phyloP scores from a whole-genome alignment of 2,888 invertebrate species.

The Epinotia brunnichana region DNA sequence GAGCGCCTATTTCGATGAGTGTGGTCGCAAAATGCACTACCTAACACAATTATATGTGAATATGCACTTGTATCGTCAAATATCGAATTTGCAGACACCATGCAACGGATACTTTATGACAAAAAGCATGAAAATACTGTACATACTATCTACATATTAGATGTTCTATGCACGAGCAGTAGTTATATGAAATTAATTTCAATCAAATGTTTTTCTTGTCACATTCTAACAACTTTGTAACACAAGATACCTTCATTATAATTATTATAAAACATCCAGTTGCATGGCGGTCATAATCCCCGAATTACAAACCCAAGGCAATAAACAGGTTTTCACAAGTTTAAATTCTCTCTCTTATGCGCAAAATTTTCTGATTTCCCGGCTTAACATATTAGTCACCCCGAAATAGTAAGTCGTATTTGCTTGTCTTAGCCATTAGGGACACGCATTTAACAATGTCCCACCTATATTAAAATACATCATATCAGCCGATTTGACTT shows the following conservation, averaged over 20 bases:
- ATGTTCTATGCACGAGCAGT: not conserved
- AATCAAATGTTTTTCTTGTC: not conserved
- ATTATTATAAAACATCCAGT: not conserved
- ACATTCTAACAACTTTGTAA: not conserved
- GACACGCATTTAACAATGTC: not conserved
- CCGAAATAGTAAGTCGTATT: constrained; percentile 4
- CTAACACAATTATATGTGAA: not conserved
- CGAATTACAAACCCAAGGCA: not conserved
- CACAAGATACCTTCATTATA: no score
- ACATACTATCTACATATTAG: not conserved
- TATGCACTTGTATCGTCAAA: not conserved
- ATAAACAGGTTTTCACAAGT: not conserved
- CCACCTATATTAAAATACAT: not conserved
- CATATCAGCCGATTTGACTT: not conserved
- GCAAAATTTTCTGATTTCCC: not conserved
- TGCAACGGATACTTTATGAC: not conserved
- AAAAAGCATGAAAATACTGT: not conserved
- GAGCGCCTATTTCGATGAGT: no score
- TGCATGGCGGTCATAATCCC: constrained; percentile 1
- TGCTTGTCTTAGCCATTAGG: constrained; percentile 14
- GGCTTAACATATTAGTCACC: not conserved
- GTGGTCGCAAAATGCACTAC: no score
- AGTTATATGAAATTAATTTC: not conserved
- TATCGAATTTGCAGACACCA: not conserved
- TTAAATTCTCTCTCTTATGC: not conserved